A percentile compares a stretch with the other conserved stretches of the same genome.
phyloP scores from a whole-genome alignment of 2,888 invertebrate genomes.

The Pseudococcus longispinus region DNA sequence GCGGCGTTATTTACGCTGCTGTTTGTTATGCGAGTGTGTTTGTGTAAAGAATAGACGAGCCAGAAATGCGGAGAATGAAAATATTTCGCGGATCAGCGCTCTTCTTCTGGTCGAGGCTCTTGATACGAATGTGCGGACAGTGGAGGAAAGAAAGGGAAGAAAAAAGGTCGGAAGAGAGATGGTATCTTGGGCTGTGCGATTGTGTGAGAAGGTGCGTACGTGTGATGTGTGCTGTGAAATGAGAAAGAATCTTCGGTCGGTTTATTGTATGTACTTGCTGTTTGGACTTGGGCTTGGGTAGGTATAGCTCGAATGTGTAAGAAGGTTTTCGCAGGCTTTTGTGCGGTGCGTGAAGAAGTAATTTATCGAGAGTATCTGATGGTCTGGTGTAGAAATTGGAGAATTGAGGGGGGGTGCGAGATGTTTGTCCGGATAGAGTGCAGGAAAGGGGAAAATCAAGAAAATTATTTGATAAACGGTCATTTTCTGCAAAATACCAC shows the following conservation, averaged over 20 bases:
- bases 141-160: background rate
- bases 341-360: no score
- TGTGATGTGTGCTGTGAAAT: background rate
- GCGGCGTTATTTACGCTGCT: conserved; percentile 13
- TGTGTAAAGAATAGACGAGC: conserved; percentile 10
- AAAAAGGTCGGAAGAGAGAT: conserved; percentile 4
- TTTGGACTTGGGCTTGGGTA: no score
- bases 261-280: no score
- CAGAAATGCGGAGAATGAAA: conserved; percentile 22
- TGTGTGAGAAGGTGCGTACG: background rate
- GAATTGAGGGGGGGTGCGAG: no score
- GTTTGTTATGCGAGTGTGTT: background rate
- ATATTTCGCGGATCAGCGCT: conserved; percentile 29
- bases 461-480: no score
- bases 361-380: no score
- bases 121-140: background rate
- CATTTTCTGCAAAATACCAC: no score
- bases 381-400: no score
- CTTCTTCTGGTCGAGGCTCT: background rate
- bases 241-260: background rate
- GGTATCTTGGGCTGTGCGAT: background rate
- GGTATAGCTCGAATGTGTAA: no score
- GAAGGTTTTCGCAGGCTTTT: no score
- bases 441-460: no score
- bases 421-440: no score